Evolutionary conservation across 2,797 vertebrate genomes (phyloP), one percentile per base, ranked within the genome.

Genomic region (Siniperca obscura): DNA sequence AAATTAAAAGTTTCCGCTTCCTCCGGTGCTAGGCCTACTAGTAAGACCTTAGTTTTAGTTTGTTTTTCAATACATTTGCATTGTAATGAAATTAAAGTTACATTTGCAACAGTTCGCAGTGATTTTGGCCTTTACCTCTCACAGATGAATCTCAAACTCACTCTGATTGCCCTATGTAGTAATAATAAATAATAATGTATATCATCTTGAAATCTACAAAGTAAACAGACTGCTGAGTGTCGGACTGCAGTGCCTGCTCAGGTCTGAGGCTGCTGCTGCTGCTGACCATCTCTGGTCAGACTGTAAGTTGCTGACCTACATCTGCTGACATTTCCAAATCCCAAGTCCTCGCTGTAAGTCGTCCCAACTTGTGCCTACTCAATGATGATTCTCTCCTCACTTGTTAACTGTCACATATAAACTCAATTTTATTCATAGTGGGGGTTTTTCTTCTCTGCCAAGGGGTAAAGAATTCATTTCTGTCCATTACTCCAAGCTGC

Each of bases 311-410:
- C 91, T 93, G 93, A 94, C 90, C 91, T 90, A 93, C 82, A 93
- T 92, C 90, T 91, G 91, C 89, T 93, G 91, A 94, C 91, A 83
- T 89, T 86, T 90, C 84, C 83, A 90, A 89, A 91, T 89, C 90
- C 90, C 81, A 78, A 78, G 66, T 66, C 80, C 67, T 84, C 27
- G 22, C 82, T 67, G 82, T 72, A 78, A 89, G 89, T 81, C 68
- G 5, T 89, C 85, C 78, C 74, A 67, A 74, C 91, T 84, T 71
- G 79, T 85, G 85, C 81, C 86, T 80, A 34, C 83, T 93, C 86
- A 80, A 34, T 78, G 80, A 86, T 70, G 80, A 86, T 86, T 89
- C 87, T 91, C 84, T 83, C 60, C 78, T 85, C 82, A 87, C 93
- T 90, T 92, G 89, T 92, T 92, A 89, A 86, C 89, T 90, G 87